Percentiles rank a stretch among this genome's conserved stretches.
phyloP scores from a whole-genome alignment of 2,797 vertebrate species.

The Amniataba percoides region DNA sequence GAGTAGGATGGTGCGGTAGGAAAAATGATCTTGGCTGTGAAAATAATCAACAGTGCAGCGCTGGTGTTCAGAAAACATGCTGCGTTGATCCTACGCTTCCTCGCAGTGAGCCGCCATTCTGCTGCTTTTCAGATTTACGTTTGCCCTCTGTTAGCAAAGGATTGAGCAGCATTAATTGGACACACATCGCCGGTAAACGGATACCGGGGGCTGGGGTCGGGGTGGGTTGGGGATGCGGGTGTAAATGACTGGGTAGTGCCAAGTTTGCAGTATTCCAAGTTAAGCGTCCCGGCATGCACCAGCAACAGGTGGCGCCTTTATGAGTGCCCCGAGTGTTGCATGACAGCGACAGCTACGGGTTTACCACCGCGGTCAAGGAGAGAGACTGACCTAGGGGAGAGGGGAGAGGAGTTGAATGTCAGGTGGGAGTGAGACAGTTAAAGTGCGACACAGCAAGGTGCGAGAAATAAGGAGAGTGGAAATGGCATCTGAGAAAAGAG shows the following conservation, averaged over 20 bases:
- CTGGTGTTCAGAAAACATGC: background rate
- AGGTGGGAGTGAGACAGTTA: constrained; percentile 3
- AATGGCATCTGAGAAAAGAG: background rate
- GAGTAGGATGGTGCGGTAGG: background rate
- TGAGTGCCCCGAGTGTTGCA: constrained; percentile 57
- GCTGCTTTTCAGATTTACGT: constrained; percentile 45
- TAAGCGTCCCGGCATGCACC: constrained; percentile 70
- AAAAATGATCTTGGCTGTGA: background rate
- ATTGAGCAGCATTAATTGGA: constrained; percentile 68
- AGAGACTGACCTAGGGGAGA: constrained; percentile 10
- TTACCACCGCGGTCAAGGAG: constrained; percentile 55
- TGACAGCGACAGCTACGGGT: constrained; percentile 60
- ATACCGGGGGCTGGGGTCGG: constrained; percentile 13
- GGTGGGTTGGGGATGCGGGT: constrained; percentile 33
- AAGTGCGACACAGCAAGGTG: constrained; percentile 9
- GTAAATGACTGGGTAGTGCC: constrained; percentile 57
- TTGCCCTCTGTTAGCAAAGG: constrained; percentile 47
- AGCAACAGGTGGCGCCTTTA: constrained; percentile 80
- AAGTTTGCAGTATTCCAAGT: constrained; percentile 78
- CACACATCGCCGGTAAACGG: constrained; percentile 65
- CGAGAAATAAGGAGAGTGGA: constrained; percentile 25
- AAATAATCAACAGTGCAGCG: background rate
- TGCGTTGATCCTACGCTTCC: constrained; percentile 43
- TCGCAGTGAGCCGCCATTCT: constrained; percentile 28
- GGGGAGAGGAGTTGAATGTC: constrained; percentile 48